Percentiles rank a stretch among this genome's conserved stretches.
phyloP scores from a whole-genome alignment of 2,797 vertebrate species.

The Tragopan temminckii region DNA sequence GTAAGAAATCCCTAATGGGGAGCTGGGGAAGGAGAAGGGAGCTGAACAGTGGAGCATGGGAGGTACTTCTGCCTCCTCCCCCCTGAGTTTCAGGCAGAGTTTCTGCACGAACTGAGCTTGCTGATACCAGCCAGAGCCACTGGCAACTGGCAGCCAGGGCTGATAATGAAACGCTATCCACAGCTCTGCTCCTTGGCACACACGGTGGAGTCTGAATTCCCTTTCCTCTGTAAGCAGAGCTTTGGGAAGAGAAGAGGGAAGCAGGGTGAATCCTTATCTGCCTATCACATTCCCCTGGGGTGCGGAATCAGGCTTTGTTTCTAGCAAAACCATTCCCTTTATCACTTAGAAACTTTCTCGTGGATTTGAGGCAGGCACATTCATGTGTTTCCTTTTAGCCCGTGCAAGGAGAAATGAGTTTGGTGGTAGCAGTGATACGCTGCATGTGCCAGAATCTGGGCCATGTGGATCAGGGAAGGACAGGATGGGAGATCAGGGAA shows the following conservation, averaged over 20 bases:
- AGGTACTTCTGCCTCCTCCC: conserved; percentile 57
- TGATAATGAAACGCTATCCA: conserved; percentile 51
- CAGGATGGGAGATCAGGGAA: neutral
- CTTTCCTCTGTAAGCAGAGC: neutral
- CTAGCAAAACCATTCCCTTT: conserved; percentile 66
- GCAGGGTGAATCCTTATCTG: conserved; percentile 69
- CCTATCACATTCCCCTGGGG: conserved; percentile 29
- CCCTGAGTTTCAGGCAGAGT: conserved; percentile 66
- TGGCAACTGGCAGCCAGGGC: conserved; percentile 62
- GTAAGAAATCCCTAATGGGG: conserved; percentile 70
- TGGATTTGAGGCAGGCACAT: conserved; percentile 28
- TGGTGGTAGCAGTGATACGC: neutral
- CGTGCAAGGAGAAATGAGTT: neutral
- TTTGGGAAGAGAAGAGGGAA: conserved; percentile 60
- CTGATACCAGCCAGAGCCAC: conserved; percentile 70
- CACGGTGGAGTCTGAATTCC: conserved; percentile 7
- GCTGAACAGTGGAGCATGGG: conserved; percentile 40
- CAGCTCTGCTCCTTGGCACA: conserved; percentile 34
- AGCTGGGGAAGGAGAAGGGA: conserved; percentile 59
- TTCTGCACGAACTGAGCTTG: conserved; percentile 70
- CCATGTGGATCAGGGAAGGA: neutral
- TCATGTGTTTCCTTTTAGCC: conserved; percentile 55
- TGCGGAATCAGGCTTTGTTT: conserved; percentile 61
- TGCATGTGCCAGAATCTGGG: neutral
- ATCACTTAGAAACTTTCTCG: neutral